These are phyloP conservation scores for Macropus fuliginosus DNA, from an alignment of 2,797 vertebrate genomes.

Conservation along the genomic window DNA sequence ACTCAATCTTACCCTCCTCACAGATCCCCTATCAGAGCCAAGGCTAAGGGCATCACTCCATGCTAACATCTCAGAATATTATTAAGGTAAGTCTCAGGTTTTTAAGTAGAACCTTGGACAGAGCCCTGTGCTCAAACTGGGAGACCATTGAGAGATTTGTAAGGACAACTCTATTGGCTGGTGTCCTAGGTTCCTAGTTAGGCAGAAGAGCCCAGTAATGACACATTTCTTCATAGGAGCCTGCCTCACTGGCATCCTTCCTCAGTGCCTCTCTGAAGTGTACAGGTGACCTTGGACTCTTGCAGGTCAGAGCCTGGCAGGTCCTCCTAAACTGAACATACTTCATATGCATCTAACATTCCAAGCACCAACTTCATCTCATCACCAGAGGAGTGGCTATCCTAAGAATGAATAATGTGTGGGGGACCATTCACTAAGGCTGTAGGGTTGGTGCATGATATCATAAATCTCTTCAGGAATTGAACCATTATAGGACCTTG, in stretches of 20 bases:
- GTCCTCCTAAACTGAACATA: not conserved
- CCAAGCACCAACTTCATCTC: not conserved
- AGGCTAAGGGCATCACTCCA: not conserved
- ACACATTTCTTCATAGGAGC: not conserved
- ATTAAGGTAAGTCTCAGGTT: not conserved
- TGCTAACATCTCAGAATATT: not conserved
- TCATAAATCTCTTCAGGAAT: not conserved
- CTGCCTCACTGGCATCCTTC: not conserved
- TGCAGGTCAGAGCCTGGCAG: not conserved
- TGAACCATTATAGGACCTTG: not conserved
- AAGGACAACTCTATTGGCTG: not conserved
- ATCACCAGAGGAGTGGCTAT: not conserved
- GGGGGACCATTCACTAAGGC: not conserved
- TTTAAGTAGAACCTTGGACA: not conserved
- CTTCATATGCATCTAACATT: not conserved
- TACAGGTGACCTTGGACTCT: not conserved
- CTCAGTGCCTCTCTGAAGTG: not conserved
- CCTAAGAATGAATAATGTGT: not conserved
- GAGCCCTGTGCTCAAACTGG: not conserved
- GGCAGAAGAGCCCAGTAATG: not conserved
- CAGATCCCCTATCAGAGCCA: not conserved
- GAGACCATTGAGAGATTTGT: not conserved
- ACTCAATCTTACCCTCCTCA: not conserved
- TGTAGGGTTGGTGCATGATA: not conserved
- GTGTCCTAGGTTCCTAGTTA: not conserved